Evolutionary conservation across 2,888 invertebrate species (phyloP).

Genomic region (Lepidocyrtinus sp.): DNA sequence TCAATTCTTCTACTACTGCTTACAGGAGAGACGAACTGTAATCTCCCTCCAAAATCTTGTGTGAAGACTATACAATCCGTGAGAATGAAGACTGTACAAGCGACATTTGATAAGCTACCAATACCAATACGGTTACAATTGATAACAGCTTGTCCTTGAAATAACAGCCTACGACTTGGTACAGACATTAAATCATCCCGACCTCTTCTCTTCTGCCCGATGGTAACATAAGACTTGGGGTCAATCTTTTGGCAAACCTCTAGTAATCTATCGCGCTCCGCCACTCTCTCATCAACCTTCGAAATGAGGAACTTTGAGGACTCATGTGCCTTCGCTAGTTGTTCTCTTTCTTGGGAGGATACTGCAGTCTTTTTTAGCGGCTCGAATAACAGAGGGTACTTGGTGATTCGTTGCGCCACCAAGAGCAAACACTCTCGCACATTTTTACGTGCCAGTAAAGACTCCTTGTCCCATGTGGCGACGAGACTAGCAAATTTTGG

Average conservation of each 20-base stretch:
- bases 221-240: conserved; percentile 90
- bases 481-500: conserved; percentile 68
- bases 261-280: conserved; percentile 90
- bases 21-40: conserved; percentile 69
- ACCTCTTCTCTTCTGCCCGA: conserved; percentile 75
- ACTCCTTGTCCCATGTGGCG: conserved; percentile 72
- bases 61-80: conserved; percentile 68
- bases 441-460: conserved; percentile 92
- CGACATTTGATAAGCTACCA: conserved; percentile 54
- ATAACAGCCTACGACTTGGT: conserved; percentile 66
- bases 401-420: conserved; percentile 95
- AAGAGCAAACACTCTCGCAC: conserved; percentile 96
- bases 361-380: conserved; percentile 92
- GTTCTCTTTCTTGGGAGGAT: conserved; percentile 86
- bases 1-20: neutral
- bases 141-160: conserved; percentile 67
- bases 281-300: conserved; percentile 93
- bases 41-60: conserved; percentile 66
- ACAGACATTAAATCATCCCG: conserved; percentile 64
- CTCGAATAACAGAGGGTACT: conserved; percentile 93
- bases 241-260: conserved; percentile 95
- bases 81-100: conserved; percentile 67
- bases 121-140: conserved; percentile 61
- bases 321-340: conserved; percentile 80
- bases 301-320: conserved; percentile 81